Percentiles rank a stretch among this genome's conserved stretches.
phyloP scores from a whole-genome alignment of 1,140 invertebrate species.

The Heterodera carotae region DNA sequence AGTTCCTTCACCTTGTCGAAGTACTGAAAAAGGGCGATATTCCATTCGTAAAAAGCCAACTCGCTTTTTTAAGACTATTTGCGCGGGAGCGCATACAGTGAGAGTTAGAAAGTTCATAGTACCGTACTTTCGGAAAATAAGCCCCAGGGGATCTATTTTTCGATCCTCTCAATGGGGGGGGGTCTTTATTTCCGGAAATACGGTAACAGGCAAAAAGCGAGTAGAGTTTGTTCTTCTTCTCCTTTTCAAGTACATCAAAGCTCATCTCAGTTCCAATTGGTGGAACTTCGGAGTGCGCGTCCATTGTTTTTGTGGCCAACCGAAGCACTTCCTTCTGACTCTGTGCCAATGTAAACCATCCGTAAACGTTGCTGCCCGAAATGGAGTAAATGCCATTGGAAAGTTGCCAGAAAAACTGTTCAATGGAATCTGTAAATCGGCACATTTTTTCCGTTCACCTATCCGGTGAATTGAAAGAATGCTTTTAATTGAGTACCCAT shows the following conservation, averaged over 20 bases:
- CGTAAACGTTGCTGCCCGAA: conserved; percentile 55
- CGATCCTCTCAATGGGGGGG: too few species aligned
- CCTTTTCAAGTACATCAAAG: conserved; percentile 42
- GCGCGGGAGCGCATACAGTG: too few species aligned
- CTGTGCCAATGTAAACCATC: conserved; percentile 56
- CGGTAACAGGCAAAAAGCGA: too few species aligned
- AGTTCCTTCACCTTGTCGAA: conserved; percentile 61
- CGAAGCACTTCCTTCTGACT: conserved; percentile 55
- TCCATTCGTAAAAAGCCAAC: conserved; percentile 11
- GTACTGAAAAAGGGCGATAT: conserved; percentile 36
- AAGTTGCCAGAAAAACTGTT: conserved; percentile 51
- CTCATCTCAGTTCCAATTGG: conserved; percentile 42
- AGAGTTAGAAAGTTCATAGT: too few species aligned
- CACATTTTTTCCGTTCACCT: too few species aligned
- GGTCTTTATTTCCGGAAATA: too few species aligned
- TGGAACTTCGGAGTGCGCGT: neutral
- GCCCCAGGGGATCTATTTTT: too few species aligned
- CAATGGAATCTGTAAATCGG: conserved; percentile 56
- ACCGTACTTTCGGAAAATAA: too few species aligned
- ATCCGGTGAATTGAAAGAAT: conserved; percentile 3
- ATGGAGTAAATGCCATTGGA: conserved; percentile 63
- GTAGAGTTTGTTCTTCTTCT: neutral
- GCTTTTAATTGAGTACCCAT: conserved; percentile 8
- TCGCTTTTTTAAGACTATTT: too few species aligned
- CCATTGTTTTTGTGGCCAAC: conserved; percentile 45